Evolutionary conservation across 2,797 vertebrate species (phyloP).

Genomic region (Pseudotriccus pelzelni): DNA sequence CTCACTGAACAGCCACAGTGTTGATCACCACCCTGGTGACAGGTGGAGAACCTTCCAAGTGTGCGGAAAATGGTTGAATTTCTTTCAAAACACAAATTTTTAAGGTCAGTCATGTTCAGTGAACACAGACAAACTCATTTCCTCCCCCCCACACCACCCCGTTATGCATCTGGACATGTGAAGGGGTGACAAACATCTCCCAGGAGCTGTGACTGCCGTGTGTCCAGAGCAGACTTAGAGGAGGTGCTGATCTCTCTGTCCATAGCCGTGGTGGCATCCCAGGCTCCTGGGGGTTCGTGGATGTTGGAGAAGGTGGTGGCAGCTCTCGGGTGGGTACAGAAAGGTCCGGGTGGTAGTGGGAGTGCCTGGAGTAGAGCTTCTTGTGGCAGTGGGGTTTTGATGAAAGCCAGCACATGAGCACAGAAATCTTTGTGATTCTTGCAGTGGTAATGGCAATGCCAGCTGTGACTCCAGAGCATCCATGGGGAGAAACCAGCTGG

Average conservation of each 20-base stretch:
- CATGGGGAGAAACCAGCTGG: not conserved
- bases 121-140: not conserved
- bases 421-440: not conserved
- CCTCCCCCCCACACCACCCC: no score
- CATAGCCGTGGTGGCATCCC: not conserved
- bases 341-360: not conserved
- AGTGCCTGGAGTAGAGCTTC: not conserved
- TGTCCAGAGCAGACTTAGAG: not conserved
- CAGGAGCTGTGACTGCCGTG: not conserved
- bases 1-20: accelerated
- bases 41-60: not conserved
- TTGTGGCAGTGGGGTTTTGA: not conserved
- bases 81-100: not conserved
- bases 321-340: not conserved
- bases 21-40: not conserved
- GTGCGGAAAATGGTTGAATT: not conserved
- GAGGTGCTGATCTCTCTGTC: not conserved
- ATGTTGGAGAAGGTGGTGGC: not conserved
- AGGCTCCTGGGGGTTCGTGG: not conserved
- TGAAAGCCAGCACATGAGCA: not conserved
- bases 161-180: accelerated
- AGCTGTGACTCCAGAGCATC: not conserved
- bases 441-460: not conserved
- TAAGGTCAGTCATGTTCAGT: not conserved
- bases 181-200: not conserved